Conservation (phyloP, 1,140 invertebrate species). For the Pseudoatta argentina region DNA sequence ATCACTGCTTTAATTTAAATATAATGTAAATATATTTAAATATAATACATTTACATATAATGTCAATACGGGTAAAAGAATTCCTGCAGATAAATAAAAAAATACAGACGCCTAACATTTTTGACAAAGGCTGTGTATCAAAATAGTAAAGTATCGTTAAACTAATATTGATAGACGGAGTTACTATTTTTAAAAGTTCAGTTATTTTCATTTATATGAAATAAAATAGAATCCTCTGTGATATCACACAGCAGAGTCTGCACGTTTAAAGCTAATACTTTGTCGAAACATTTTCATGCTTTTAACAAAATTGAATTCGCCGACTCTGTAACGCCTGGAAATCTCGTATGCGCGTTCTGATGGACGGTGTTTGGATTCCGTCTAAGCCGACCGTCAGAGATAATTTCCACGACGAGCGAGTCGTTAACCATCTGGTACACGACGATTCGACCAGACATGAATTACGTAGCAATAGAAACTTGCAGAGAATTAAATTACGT, state of each 20-base stretch:
- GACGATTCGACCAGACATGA: constrained; percentile 61
- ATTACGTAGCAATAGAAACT: constrained; percentile 29
- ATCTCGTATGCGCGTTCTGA: constrained; percentile 24
- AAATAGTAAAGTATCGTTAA: not conserved
- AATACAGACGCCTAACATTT: too few relatives aligned
- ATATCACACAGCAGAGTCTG: not conserved
- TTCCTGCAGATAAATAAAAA: too few relatives aligned
- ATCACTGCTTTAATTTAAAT: too few relatives aligned
- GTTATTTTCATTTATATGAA: constrained; percentile 18
- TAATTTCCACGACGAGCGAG: constrained; percentile 58
- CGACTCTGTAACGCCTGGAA: constrained; percentile 25
- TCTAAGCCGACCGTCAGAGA: constrained; percentile 52
- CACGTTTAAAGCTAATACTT: not conserved
- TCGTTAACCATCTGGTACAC: constrained; percentile 59
- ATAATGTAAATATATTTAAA: too few relatives aligned
- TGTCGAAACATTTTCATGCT: not conserved
- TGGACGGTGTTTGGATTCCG: constrained; percentile 46
- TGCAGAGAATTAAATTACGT: constrained; percentile 23
- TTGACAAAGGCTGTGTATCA: not conserved
- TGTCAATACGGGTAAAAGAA: too few relatives aligned
- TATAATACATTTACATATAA: too few relatives aligned
- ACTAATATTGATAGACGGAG: not conserved
- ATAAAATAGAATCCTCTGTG: not conserved
- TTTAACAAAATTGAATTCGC: not conserved
- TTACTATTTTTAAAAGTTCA: not conserved